Conservation (phyloP, 2,797 vertebrate species). For the Buphagus erythrorhynchus region DNA sequence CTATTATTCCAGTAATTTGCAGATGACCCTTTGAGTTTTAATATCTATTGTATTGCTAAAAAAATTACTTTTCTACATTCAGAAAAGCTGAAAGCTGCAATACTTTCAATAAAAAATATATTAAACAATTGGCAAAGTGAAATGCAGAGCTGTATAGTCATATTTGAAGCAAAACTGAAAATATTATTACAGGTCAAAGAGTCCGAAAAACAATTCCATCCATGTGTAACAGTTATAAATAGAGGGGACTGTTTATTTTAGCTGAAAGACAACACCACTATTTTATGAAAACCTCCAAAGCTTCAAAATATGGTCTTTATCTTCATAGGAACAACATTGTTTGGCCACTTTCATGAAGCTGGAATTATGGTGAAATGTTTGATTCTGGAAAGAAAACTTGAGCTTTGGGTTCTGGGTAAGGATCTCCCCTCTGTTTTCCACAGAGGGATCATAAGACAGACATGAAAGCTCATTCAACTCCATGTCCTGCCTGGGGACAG, state of each 20-base stretch:
- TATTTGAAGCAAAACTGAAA: background rate
- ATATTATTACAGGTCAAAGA: background rate
- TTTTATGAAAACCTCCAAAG: background rate
- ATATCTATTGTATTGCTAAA: background rate
- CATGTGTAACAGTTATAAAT: background rate
- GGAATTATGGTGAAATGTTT: background rate
- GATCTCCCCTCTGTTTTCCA: background rate
- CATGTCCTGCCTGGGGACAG: background rate
- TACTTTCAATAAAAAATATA: background rate
- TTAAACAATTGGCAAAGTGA: background rate
- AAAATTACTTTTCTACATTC: background rate
- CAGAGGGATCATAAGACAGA: accelerated
- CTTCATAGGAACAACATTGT: background rate
- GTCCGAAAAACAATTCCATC: background rate
- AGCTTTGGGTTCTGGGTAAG: background rate
- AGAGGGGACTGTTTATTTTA: background rate
- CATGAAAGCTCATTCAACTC: background rate
- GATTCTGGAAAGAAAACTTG: background rate
- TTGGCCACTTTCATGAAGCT: background rate
- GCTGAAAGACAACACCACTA: background rate
- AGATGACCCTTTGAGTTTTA: slow-evolving; percentile 37
- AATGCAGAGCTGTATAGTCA: background rate
- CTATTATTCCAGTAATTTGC: slow-evolving; percentile 41
- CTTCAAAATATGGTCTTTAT: background rate
- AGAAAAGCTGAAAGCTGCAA: background rate